A percentile compares a stretch with the other conserved stretches of the same genome.
Conservation (phyloP, 2,797 vertebrate species). For the Phalanger gymnotis region DNA sequence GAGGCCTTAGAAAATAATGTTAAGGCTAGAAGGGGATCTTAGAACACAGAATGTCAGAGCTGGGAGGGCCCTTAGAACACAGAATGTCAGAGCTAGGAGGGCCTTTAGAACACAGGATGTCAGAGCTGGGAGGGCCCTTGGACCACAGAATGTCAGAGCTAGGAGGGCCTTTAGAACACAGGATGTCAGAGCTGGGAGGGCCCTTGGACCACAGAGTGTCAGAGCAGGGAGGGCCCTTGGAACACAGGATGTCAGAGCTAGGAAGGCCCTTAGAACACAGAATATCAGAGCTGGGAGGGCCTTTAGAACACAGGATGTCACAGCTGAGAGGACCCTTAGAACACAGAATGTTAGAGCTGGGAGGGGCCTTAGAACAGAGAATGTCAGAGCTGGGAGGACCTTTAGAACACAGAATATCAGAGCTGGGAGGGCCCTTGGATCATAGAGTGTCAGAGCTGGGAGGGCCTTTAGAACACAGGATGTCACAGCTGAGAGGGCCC, state of each 20-base stretch:
- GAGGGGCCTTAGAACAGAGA: neutral
- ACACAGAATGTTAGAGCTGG: neutral
- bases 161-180: too few species aligned
- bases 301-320: neutral
- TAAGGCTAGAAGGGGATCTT: neutral
- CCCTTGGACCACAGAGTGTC: too few species aligned
- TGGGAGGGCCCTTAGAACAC: neutral
- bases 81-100: neutral
- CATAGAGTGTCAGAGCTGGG: neutral
- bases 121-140: neutral
- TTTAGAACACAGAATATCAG: neutral
- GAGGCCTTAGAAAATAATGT: neutral
- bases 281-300: too few species aligned
- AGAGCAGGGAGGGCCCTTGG: too few species aligned
- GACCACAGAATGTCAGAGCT: too few species aligned
- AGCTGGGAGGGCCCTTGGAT: neutral
- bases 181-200: too few species aligned
- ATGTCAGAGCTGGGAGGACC: too few species aligned
- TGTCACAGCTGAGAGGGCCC: neutral
- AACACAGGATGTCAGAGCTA: too few species aligned
- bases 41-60: neutral
- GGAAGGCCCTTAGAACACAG: too few species aligned
- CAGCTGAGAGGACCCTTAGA: neutral
- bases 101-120: neutral
- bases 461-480: neutral